Base-by-base conservation (phyloP, 1,140 invertebrate species). In the Oreohelix idahoensis region DNA sequence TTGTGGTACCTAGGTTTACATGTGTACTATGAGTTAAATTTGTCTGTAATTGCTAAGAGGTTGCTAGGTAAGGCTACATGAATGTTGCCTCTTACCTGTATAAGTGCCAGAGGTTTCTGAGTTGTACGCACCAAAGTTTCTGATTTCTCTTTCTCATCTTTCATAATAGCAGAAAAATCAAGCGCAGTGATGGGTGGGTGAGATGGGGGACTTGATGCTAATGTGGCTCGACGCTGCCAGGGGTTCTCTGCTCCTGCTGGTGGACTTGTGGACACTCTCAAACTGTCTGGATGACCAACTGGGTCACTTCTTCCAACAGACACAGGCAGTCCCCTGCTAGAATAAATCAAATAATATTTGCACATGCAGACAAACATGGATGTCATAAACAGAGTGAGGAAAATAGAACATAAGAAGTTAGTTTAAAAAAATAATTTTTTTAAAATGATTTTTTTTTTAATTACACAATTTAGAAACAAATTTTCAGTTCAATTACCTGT, bases 51-150 rank as follows among this genome's bases (percentile, higher is more conserved):
- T n/a, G n/a, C n/a, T n/a, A n/a, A n/a, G n/a, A n/a, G n/a, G n/a
- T n/a, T n/a, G n/a, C n/a, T n/a, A n/a, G n/a, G n/a, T n/a, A n/a
- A n/a, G n/a, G n/a, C n/a, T n/a, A n/a, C n/a, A n/a, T n/a, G n/a
- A n/a, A 45, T 45, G 15, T 5, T 29, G 45, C 53, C 8, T 23
- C 36, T 39, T 35, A 95, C 94, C 93, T 95, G 95, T 63, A 95
- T 96, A 42, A 95, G 91, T 83, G 91, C 88, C 17, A 96, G 92
- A 38, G 95, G 93, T 92, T 92, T 92, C 63, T 89, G 90, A 36
- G 80, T 84, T 29, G 84, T 83, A 26, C 82, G 84, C 11, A 86
- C 84, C n/a, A 89, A 74, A 17, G 85, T 86, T 66, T 89, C 86
- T 49, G 78, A 84, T 84, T 88, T 87, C 73, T 89, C 82, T 38